Percentiles rank a stretch among this genome's conserved stretches.
Conservation (phyloP, 2,797 vertebrate species). For the Paguma larvata region DNA sequence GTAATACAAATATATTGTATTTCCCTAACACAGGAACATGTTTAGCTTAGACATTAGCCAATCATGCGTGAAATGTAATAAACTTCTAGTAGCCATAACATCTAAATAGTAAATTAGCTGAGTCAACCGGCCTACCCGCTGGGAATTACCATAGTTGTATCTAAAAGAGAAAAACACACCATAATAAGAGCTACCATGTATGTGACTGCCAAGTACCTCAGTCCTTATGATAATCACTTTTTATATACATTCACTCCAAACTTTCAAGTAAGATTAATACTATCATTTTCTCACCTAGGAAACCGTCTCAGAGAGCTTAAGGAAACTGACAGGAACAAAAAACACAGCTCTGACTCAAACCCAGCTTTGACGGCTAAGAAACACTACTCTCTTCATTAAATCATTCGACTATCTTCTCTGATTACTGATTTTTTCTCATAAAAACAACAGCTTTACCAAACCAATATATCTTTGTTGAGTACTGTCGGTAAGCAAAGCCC, state of each 20-base stretch:
- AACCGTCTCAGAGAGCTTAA: not conserved
- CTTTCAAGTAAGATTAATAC: not conserved
- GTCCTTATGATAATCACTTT: not conserved
- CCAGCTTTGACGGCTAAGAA: not conserved
- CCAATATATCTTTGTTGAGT: slow-evolving; percentile 29
- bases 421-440: slow-evolving; percentile 54
- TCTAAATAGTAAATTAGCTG: not conserved
- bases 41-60: slow-evolving; percentile 20
- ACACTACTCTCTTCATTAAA: slow-evolving; percentile 25
- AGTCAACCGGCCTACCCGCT: not conserved
- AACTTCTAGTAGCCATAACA: not conserved
- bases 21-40: not conserved
- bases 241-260: not conserved
- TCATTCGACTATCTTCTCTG: slow-evolving; percentile 1
- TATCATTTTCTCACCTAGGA: not conserved
- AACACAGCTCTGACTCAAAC: slow-evolving; percentile 31
- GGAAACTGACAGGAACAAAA: not conserved
- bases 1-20: not conserved
- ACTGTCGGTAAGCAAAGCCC: not conserved
- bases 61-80: slow-evolving; percentile 38
- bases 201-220: not conserved
- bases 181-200: not conserved
- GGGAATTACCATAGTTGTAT: not conserved
- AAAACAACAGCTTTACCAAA: slow-evolving; percentile 60
- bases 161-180: not conserved